Evolutionary conservation across 1,140 invertebrate genomes (phyloP).

Genomic region (Camponotus vicinus): DNA sequence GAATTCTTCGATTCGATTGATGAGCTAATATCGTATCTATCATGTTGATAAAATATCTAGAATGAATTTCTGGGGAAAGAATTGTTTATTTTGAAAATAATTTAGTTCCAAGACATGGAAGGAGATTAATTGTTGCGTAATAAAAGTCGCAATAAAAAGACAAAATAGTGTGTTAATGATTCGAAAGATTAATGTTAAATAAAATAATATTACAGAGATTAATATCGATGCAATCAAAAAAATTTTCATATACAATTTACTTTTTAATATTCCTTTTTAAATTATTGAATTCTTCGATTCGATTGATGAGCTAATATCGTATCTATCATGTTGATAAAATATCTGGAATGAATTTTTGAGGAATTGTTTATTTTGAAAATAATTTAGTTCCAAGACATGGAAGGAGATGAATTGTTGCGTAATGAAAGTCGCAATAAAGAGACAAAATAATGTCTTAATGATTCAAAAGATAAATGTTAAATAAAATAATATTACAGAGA

Average conservation of each 20-base stretch:
- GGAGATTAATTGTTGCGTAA: neutral
- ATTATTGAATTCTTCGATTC: constrained; percentile 27
- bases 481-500: neutral
- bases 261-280: neutral
- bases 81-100: constrained; percentile 8
- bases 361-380: neutral
- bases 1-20: constrained; percentile 16
- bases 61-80: too few species aligned
- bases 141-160: neutral
- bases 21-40: neutral
- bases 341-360: neutral
- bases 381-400: neutral
- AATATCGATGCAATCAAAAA: too few species aligned
- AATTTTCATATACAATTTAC: constrained; percentile 24
- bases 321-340: constrained; percentile 25
- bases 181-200: neutral
- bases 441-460: neutral
- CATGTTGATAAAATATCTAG: constrained; percentile 25
- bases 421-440: neutral
- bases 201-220: neutral
- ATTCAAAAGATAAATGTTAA: neutral
- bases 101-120: neutral
- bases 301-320: constrained; percentile 25
- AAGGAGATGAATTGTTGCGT: neutral
- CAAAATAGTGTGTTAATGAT: neutral